Percentiles rank a stretch among this genome's conserved stretches.
These are phyloP conservation scores for Umimayanthus chanpuru DNA, from an alignment of 92 coral and sea anemone genomes.

Conservation along the genomic window DNA sequence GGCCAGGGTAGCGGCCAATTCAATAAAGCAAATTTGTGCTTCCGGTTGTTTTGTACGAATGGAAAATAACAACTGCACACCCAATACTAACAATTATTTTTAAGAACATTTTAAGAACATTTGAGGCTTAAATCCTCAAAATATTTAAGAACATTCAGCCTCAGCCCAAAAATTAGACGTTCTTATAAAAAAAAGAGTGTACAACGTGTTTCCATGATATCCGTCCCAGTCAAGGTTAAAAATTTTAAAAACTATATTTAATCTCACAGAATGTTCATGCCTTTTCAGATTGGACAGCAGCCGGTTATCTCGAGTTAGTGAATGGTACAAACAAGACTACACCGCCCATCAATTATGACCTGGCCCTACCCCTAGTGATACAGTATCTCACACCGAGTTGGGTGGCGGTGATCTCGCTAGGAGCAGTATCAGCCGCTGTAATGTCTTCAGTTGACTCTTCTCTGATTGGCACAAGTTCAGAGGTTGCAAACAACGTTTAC, in stretches of 20 bases:
- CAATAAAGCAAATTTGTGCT: too few relatives aligned
- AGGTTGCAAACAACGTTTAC: slow-evolving; percentile 56
- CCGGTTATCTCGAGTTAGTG: not conserved
- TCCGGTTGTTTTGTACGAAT: too few relatives aligned
- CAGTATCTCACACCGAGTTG: slow-evolving; percentile 45
- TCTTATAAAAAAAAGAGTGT: not conserved
- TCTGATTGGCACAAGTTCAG: slow-evolving; percentile 53
- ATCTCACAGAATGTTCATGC: too few relatives aligned
- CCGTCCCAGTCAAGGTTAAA: not conserved
- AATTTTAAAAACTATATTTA: not conserved
- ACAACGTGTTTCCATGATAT: too few relatives aligned
- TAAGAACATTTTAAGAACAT: too few relatives aligned
- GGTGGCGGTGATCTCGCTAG: not conserved
- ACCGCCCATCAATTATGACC: slow-evolving; percentile 12
- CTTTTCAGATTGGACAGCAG: slow-evolving; percentile 67
- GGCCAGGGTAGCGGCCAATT: too few relatives aligned
- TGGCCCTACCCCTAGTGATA: slow-evolving; percentile 33
- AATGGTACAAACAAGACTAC: slow-evolving; percentile 41
- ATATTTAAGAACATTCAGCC: too few relatives aligned
- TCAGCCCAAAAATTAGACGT: too few relatives aligned
- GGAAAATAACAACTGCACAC: too few relatives aligned
- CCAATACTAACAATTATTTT: too few relatives aligned
- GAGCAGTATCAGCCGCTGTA: slow-evolving; percentile 21
- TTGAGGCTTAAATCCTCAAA: too few relatives aligned
- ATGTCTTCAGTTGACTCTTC: slow-evolving; percentile 71